Base-by-base conservation (phyloP, 2,113 vertebrate species). In the Ornithorhynchus anatinus region DNA sequence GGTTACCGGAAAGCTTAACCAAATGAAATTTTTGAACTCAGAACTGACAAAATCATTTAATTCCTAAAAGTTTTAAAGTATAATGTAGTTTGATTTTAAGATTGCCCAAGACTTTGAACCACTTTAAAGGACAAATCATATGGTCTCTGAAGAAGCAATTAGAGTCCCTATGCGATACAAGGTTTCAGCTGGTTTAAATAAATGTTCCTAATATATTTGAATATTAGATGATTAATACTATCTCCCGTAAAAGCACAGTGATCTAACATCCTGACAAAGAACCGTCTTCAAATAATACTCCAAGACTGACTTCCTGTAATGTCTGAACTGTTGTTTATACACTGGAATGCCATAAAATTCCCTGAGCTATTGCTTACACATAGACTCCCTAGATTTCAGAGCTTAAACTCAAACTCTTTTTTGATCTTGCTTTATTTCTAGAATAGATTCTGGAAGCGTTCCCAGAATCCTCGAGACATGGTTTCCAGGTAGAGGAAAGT, bases 51-150 rank as follows among this genome's bases (percentile, higher is more conserved):
- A 40, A 72, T 48, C 77, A 8, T 79, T 74, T 3, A 42, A 61
- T 50, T 65, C 29, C 32, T 42, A 8, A 54, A 37, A 20, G 25
- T 82, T 76, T 64, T 35, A 39, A 72, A 11, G 27, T 58, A 72
- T 69, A 31, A 33, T 6, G 12, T 36, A 27, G 43, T 53, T 67
- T 68, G 7, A 59, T n/a, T n/a, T n/a, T n/a, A n/a, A n/a, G n/a
- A 62, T 61, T 70, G 31, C 9, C 63, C 57, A 6, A 70, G 19
- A 33, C 40, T 57, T 33, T 44, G n/a, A n/a, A n/a, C n/a, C n/a
- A n/a, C n/a, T n/a, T n/a, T n/a, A n/a, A 37, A 62, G 19, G 66
- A 73, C 52, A 76, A 68, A 67, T 62, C 69, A 39, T 15, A 57
- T 20, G 51, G 31, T 43, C n/a, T 76, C 45, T 12, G 12, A 61